A percentile compares a stretch with the other conserved stretches of the same genome.
phyloP scores from a whole-genome alignment of 2,113 vertebrate species.

The Lutjanus erythropterus region DNA sequence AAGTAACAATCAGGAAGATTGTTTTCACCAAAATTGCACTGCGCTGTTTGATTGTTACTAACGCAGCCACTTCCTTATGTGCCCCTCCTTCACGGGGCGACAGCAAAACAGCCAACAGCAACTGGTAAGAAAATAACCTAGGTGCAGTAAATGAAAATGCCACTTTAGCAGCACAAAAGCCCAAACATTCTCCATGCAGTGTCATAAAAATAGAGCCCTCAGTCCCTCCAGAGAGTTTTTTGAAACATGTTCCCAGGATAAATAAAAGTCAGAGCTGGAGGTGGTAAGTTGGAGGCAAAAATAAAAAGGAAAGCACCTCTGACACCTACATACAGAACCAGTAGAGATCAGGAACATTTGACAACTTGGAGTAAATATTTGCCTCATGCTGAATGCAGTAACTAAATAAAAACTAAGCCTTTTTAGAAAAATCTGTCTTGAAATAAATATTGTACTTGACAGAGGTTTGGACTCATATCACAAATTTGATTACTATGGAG shows the following conservation, averaged over 20 bases:
- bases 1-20: slow-evolving; percentile 23
- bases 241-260: neutral
- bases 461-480: no score
- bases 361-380: neutral
- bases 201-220: slow-evolving; percentile 37
- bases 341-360: neutral
- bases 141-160: slow-evolving; percentile 35
- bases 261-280: slow-evolving; percentile 11
- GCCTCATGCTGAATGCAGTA: neutral
- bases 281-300: neutral
- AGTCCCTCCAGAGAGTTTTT: slow-evolving; percentile 5
- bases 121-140: slow-evolving; percentile 52
- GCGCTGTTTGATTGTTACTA: slow-evolving; percentile 18
- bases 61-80: slow-evolving; percentile 19
- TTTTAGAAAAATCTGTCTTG: neutral
- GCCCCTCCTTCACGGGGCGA: slow-evolving; percentile 14
- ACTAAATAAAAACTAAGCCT: neutral
- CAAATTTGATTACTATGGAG: no score
- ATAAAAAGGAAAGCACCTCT: neutral
- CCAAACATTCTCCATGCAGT: neutral
- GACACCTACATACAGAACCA: neutral
- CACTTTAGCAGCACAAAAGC: slow-evolving; percentile 23
- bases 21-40: slow-evolving; percentile 45
- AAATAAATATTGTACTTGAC: neutral
- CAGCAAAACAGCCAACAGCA: slow-evolving; percentile 28